Conservation (phyloP, 2,888 invertebrate species). For the Micropterix aruncella region DNA sequence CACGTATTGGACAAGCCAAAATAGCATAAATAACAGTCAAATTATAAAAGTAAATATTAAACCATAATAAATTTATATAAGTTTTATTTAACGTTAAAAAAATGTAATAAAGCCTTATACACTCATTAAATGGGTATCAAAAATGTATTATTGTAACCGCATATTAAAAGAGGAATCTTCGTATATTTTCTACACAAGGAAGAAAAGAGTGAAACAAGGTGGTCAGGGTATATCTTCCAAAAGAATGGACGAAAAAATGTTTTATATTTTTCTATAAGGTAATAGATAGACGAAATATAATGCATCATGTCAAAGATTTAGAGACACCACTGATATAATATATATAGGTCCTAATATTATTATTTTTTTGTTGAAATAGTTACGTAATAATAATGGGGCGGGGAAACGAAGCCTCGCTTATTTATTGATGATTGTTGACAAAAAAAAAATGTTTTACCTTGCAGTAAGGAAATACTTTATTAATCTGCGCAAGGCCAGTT, state of each 20-base stretch:
- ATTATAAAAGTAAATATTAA: background rate
- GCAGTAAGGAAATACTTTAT: background rate
- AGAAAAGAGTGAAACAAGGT: slow-evolving; percentile 3
- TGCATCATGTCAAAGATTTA: background rate
- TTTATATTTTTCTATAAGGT: slow-evolving; percentile 11
- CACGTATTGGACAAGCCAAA: background rate
- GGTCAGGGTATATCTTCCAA: slow-evolving; percentile 11
- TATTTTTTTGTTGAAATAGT: background rate
- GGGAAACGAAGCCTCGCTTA: background rate
- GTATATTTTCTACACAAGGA: slow-evolving; percentile 4
- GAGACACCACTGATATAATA: background rate
- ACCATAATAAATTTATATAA: background rate
- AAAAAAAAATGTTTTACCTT: background rate
- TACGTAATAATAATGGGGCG: background rate
- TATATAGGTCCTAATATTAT: background rate
- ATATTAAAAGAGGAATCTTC: background rate
- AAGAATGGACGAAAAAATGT: slow-evolving; percentile 7
- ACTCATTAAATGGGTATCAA: background rate
- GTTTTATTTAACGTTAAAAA: background rate
- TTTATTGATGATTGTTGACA: background rate
- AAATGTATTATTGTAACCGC: background rate
- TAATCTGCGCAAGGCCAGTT: background rate
- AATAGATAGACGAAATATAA: background rate
- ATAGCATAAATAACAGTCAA: background rate
- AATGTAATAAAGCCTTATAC: background rate